These are phyloP conservation scores for Daboia siamensis DNA, from an alignment of 2,113 vertebrate species.

Conservation along the genomic window DNA sequence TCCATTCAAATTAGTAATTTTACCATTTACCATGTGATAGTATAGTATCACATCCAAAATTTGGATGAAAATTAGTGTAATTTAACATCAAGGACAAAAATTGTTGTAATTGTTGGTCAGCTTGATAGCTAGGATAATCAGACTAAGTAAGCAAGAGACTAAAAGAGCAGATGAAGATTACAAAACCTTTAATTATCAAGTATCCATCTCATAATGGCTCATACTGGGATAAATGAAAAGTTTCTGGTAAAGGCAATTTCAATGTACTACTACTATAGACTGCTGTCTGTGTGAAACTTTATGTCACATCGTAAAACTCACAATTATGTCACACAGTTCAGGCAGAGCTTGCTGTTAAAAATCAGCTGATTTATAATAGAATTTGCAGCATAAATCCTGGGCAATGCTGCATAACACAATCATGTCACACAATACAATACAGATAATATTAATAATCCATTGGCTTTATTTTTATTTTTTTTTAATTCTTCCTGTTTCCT, in stretches of 20 bases:
- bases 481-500: background rate
- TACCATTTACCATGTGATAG: background rate
- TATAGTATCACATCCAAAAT: background rate
- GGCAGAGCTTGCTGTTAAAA: background rate
- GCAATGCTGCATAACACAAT: background rate
- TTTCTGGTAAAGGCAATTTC: background rate
- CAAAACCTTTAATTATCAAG: background rate
- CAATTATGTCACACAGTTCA: background rate
- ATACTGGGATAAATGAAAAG: background rate
- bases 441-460: background rate
- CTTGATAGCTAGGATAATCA: background rate
- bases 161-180: background rate
- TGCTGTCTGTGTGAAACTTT: background rate
- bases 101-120: background rate
- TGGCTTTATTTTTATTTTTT: background rate
- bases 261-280: background rate
- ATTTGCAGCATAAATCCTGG: background rate
- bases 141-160: background rate
- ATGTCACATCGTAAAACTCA: background rate
- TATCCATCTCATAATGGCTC: background rate
- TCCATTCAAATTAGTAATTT: background rate
- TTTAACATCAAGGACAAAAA: background rate
- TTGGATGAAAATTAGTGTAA: background rate
- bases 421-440: background rate
- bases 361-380: background rate